These are phyloP conservation scores for Anguilla rostrata DNA, from an alignment of 2,113 vertebrate genomes.

Conservation along the genomic window DNA sequence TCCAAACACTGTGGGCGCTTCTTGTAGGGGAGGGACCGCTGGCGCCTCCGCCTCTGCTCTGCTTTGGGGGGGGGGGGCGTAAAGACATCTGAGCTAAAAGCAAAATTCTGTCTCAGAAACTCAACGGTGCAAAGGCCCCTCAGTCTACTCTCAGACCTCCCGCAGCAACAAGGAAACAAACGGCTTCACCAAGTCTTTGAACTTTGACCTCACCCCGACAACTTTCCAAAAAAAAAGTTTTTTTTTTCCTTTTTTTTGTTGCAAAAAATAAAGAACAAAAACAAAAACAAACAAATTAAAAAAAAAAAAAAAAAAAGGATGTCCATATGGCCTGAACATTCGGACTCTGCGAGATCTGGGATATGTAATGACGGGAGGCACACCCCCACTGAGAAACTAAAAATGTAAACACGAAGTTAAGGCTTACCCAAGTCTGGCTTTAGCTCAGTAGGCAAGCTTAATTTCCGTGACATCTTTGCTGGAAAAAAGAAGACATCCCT, in stretches of 20 bases:
- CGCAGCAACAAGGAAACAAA: neutral
- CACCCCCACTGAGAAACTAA: neutral
- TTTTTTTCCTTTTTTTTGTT: neutral
- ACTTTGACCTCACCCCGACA: slow-evolving; percentile 1
- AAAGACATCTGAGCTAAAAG: neutral
- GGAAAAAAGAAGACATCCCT: slow-evolving; percentile 91
- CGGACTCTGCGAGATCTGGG: neutral
- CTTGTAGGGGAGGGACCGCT: slow-evolving; percentile 10
- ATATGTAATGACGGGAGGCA: neutral
- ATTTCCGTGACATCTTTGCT: slow-evolving; percentile 99
- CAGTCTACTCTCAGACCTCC: neutral
- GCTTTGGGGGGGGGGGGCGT: neutral
- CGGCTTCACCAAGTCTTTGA: neutral
- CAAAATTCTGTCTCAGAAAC: neutral
- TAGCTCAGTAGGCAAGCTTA: slow-evolving; percentile 99
- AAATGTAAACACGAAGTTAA: slow-evolving; percentile 68
- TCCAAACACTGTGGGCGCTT: neutral
- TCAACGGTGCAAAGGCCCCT: neutral
- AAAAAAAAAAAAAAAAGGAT: neutral
- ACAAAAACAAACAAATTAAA: neutral
- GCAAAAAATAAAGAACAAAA: neutral
- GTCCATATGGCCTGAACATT: neutral
- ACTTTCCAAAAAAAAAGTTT: neutral
- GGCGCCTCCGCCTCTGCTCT: slow-evolving; percentile 14
- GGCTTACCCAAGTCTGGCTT: slow-evolving; percentile 99